Evolutionary conservation across 2,888 invertebrate genomes (phyloP), one percentile per base, ranked within the genome.

Genomic region (Drosophila atripex): DNA sequence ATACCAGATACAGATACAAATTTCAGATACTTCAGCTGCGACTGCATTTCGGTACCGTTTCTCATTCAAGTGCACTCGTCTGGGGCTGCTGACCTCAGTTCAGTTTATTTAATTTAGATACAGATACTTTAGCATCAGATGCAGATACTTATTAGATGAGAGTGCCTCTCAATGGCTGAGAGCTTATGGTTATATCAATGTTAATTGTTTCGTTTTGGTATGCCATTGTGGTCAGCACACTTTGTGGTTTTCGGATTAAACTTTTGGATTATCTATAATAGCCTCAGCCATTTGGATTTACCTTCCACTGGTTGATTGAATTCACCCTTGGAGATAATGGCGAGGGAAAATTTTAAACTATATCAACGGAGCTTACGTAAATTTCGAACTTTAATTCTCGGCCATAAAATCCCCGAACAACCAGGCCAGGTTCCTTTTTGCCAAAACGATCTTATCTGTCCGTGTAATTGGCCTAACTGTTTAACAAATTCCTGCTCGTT

Each of bases 171-270:
- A 11, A 11, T 28, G 30, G 7, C 23, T 43, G 35, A 46, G 12
- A 41, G 45, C 64, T 71, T 70, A 71, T 76, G 64, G 53, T 53
- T 41, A 57, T 68, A 78, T 77, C 73, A 75, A 69, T 78, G 64
- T 65, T 73, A 38, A 49, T 52, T 65, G 73, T 28, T 61, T 46
- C 46, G 53, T 57, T 52, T 58, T 49, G n/a, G 43, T 35, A 1
- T 21, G 25, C 12, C 35, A 46, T 39, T 49, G 58, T 18, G 51
- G 53, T 28, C 18, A 28, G 12, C 43, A n/a, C 32, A 14, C 21
- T 55, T 53, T 47, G 21, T 56, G 49, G 52, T 55, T 71, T 35
- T 28, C 1, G 32, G 47, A 41, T 25, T 21, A 35, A 39, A 14
- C 21, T 38, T 35, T 23, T 12, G n/a, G 12, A 14, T 41, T 18